Conservation (phyloP, 1,140 invertebrate species). For the Drosophila ananassae region DNA sequence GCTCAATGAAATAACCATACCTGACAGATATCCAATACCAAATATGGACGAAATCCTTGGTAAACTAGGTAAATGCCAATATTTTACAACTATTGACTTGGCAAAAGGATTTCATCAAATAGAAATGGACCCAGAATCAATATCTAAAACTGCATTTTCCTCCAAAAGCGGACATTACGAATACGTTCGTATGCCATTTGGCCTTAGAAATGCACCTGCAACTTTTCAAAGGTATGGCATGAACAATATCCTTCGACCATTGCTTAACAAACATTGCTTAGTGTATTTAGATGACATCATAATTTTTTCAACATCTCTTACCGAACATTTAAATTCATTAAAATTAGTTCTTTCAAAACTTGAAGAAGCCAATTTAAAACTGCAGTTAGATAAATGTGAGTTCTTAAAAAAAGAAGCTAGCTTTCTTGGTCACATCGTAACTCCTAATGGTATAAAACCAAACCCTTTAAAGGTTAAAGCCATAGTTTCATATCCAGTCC, state of each 20-base stretch:
- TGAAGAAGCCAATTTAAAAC: constrained; percentile 8
- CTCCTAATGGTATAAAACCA: constrained; percentile 1
- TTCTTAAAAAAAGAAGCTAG: constrained; percentile 4
- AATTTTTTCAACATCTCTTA: too few species aligned
- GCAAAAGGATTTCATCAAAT: constrained; percentile 7
- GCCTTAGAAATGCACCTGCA: neutral
- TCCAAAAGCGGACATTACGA: neutral
- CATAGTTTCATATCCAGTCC: constrained; percentile 12
- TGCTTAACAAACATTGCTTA: constrained; percentile 3
- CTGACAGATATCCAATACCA: constrained; percentile 1
- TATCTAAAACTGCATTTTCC: neutral
- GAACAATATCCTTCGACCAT: constrained; percentile 14
- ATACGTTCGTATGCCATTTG: neutral
- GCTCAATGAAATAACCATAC: neutral
- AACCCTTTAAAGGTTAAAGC: constrained; percentile 4
- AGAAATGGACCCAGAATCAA: constrained; percentile 7
- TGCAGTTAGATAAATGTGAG: constrained; percentile 14
- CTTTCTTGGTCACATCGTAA: constrained; percentile 12
- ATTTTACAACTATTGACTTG: neutral
- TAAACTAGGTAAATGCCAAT: neutral
- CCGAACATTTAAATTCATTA: too few species aligned
- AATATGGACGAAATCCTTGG: constrained; percentile 3
- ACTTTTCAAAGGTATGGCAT: constrained; percentile 15
- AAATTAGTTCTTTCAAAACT: neutral
- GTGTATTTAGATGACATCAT: too few species aligned